phyloP scores from a whole-genome alignment of 2,888 invertebrate species.

The Aphodius sticticus region DNA sequence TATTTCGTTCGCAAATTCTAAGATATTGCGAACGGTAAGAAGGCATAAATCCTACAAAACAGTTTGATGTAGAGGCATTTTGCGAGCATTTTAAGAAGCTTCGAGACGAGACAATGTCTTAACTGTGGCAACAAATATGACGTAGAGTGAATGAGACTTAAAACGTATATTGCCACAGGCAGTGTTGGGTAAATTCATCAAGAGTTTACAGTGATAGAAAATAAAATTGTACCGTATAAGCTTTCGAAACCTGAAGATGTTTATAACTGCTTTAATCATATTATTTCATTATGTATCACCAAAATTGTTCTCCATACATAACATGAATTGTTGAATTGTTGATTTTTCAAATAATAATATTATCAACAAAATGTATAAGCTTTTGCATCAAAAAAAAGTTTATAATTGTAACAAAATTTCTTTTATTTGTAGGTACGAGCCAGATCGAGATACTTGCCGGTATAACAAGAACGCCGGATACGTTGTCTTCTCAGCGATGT shows the following conservation, averaged over 20 bases:
- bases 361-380: not conserved
- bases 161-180: no score
- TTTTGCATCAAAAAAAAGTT: no score
- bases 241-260: not conserved
- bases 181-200: no score
- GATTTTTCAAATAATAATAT: not conserved
- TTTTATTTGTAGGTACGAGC: slow-evolving; percentile 72
- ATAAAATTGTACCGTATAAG: not conserved
- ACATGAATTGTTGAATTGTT: not conserved
- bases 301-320: no score
- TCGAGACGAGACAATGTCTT: no score
- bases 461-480: slow-evolving; percentile 94
- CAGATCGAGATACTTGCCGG: slow-evolving; percentile 77
- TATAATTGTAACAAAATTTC: not conserved
- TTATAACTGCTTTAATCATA: not conserved
- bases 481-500: slow-evolving; percentile 94
- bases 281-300: not conserved
- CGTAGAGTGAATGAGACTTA: no score
- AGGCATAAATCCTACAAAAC: no score
- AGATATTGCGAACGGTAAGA: no score
- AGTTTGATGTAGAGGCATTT: no score
- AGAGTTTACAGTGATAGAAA: not conserved
- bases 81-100: no score
- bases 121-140: no score
- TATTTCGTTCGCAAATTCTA: no score